A percentile compares a stretch with the other conserved stretches of the same genome.
These are phyloP conservation scores for Gallinago paraguaiae DNA, from an alignment of 2,113 vertebrate genomes.

Conservation along the genomic window DNA sequence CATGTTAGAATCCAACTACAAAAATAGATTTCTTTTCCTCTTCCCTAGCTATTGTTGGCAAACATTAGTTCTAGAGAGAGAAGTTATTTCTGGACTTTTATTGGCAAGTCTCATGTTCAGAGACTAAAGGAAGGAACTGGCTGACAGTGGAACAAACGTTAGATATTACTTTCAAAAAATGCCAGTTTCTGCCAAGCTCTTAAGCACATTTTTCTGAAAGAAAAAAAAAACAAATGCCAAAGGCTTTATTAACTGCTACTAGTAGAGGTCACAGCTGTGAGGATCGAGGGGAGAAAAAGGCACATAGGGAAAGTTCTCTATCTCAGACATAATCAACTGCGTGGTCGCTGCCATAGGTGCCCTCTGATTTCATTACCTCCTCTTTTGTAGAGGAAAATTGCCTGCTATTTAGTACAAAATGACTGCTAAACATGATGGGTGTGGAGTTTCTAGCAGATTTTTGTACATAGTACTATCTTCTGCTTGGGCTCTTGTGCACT, in stretches of 20 bases:
- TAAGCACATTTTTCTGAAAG: not conserved
- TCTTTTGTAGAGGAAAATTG: not conserved
- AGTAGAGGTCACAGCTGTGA: not conserved
- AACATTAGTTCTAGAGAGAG: conserved; percentile 20
- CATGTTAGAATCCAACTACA: not conserved
- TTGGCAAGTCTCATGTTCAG: conserved; percentile 25
- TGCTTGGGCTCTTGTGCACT: not conserved
- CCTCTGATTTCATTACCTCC: not conserved
- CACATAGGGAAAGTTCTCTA: not conserved
- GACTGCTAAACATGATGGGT: not conserved
- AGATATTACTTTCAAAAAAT: conserved; percentile 11
- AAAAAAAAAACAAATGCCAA: not conserved
- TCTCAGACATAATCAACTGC: not conserved
- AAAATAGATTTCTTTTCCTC: conserved; percentile 19
- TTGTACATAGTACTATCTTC: not conserved
- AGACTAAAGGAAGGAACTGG: conserved; percentile 21
- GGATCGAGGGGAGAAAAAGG: not conserved
- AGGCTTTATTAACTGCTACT: not conserved
- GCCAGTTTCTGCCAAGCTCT: not conserved
- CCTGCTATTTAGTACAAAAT: not conserved
- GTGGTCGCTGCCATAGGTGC: not conserved
- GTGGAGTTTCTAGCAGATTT: not conserved
- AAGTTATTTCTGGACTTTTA: conserved; percentile 39
- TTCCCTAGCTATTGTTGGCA: conserved; percentile 44
- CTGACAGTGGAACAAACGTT: not conserved